phyloP scores from a whole-genome alignment of 2,797 vertebrate species.

The Eulemur rubriventer region DNA sequence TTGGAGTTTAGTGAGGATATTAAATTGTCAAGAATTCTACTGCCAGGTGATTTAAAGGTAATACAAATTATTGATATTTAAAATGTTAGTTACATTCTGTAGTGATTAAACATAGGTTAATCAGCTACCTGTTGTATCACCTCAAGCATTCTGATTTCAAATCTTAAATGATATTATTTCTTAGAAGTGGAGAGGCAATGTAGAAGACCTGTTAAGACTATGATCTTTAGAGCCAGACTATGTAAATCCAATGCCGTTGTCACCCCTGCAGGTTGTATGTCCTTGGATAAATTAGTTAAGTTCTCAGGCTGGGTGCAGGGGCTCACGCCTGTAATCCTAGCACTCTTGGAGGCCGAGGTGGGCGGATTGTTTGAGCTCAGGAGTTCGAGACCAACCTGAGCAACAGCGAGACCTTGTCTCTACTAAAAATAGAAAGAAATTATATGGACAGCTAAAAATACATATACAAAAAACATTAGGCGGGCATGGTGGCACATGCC shows the following conservation, averaged over 20 bases:
- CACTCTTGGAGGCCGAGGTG: too few relatives aligned
- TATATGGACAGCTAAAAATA: too few relatives aligned
- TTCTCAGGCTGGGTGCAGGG: not conserved
- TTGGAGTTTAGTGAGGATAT: not conserved
- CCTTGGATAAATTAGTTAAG: not conserved
- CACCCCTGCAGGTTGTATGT: not conserved
- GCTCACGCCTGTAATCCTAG: too few relatives aligned
- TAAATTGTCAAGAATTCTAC: not conserved
- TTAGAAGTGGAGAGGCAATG: not conserved
- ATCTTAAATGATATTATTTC: not conserved
- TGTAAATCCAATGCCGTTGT: not conserved
- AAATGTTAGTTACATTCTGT: not conserved
- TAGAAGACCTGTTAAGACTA: not conserved
- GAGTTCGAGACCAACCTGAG: too few relatives aligned
- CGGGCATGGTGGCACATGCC: too few relatives aligned
- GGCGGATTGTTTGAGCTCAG: too few relatives aligned
- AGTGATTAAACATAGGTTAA: not conserved
- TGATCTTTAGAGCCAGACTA: not conserved
- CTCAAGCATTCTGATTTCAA: not conserved
- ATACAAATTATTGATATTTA: not conserved
- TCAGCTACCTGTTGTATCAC: not conserved
- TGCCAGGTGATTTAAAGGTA: not conserved
- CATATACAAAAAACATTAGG: too few relatives aligned
- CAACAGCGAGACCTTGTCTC: too few relatives aligned
- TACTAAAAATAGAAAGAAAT: too few relatives aligned